Evolutionary conservation across 2,113 vertebrate genomes (phyloP).

Genomic region (Cyphomyrus discorhynchus): DNA sequence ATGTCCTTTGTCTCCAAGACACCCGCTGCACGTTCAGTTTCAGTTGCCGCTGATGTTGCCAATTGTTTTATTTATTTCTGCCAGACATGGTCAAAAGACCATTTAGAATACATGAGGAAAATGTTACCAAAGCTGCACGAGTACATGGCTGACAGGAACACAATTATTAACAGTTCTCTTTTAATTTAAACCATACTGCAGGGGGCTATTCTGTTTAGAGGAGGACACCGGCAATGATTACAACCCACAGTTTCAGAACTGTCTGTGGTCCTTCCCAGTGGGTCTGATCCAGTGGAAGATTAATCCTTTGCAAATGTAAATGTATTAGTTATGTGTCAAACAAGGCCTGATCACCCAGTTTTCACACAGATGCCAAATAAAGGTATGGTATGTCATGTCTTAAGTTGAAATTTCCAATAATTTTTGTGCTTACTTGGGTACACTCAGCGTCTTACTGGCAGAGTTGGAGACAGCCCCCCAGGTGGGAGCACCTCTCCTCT

Average conservation of each 20-base stretch:
- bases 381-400: not conserved
- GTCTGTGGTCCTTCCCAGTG: not conserved
- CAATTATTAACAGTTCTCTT: not conserved
- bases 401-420: not conserved
- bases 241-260: not conserved
- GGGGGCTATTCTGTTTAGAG: not conserved
- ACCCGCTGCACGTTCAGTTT: not conserved
- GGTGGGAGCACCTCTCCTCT: not conserved
- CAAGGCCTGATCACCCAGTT: not conserved
- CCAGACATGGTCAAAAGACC: not conserved
- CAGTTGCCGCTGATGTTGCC: not conserved
- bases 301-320: conserved; percentile 6
- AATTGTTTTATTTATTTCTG: not conserved
- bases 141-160: not conserved
- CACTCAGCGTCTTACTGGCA: not conserved
- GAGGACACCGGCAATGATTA: not conserved
- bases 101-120: not conserved
- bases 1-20: not conserved
- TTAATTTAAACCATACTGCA: not conserved
- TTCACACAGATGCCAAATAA: not conserved
- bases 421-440: not conserved
- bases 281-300: conserved; percentile 4
- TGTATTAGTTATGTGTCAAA: not conserved
- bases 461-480: not conserved
- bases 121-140: not conserved